phyloP scores from a whole-genome alignment of 2,797 vertebrate species.

The Hybognathus amarus region DNA sequence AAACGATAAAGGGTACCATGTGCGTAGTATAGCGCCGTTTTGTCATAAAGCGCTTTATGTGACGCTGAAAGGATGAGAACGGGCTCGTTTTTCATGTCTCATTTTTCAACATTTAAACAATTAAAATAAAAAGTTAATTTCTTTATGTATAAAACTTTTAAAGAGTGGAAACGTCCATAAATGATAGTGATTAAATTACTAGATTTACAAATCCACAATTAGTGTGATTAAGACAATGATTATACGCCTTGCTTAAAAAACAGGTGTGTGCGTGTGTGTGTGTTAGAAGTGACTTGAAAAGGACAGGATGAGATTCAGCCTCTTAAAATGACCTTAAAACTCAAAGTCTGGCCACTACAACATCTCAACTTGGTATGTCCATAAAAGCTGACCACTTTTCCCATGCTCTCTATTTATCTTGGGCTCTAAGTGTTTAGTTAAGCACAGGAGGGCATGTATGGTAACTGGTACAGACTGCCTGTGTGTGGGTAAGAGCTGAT shows the following conservation, averaged over 20 bases:
- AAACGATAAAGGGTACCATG: too few relatives aligned
- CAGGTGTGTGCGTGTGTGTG: not conserved
- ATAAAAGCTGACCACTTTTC: slow-evolving; percentile 35
- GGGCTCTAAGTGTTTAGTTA: slow-evolving; percentile 48
- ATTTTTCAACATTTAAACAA: not conserved
- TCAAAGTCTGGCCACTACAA: not conserved
- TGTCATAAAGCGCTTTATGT: too few relatives aligned
- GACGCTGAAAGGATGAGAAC: too few relatives aligned
- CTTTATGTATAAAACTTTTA: not conserved
- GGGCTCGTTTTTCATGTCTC: not conserved
- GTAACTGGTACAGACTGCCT: slow-evolving; percentile 54
- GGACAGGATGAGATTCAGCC: slow-evolving; percentile 8
- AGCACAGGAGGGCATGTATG: slow-evolving; percentile 46
- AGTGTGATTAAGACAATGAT: not conserved
- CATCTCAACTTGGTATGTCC: slow-evolving; percentile 23
- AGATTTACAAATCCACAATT: not conserved
- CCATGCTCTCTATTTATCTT: slow-evolving; percentile 42
- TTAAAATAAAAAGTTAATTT: too few relatives aligned
- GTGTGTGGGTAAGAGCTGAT: slow-evolving; percentile 50
- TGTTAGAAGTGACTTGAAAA: not conserved
- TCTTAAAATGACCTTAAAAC: slow-evolving; percentile 35
- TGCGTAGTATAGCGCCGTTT: too few relatives aligned
- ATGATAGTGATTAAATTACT: not conserved
- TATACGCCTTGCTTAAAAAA: not conserved
- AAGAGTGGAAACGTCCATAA: not conserved